Base-by-base conservation (phyloP, 2,797 vertebrate genomes). In the Sternotherus odoratus region DNA sequence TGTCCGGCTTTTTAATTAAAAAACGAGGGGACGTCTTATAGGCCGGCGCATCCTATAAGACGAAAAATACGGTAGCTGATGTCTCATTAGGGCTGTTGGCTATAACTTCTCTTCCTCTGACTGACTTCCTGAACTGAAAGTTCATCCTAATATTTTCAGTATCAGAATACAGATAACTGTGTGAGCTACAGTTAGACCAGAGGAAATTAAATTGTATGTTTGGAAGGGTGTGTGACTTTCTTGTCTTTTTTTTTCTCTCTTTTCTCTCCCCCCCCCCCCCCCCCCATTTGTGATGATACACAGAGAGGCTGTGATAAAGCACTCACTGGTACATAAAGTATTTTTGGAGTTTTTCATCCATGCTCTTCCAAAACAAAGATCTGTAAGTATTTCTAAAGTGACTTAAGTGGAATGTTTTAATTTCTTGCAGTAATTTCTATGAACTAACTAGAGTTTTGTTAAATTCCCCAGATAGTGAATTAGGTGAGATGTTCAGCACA, bases 221-320 rank as follows among this genome's bases (percentile, higher is more conserved):
- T 26, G 39, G 46, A 26, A 43, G 26, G 8, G 2, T 75, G 26
- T 74, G 46, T 48, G 74, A 77, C 16, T 17, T 46, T 19, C 43
- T 66, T 56, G 26, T 66, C 2, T 56, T 74, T 43, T 78, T 94
- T 72, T 19, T n/a, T n/a, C n/a, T n/a, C n/a, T n/a, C n/a, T n/a
- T n/a, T n/a, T n/a, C n/a, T n/a, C n/a, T n/a, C n/a, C n/a, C n/a
- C n/a, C n/a, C n/a, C n/a, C n/a, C n/a, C n/a, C n/a, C 79, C 75
- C 69, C 91, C 33, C 19, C 78, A 84, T 81, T 79, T 43, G 43
- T 43, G 43, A 77, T 78, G 54, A 77, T 97, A 97, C 95, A 83
- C 98, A 99, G 99, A 92, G 99, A 99, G 90, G 98, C 99, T 33
- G 99, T 99, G 80, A 98, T 99, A 98, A 99, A 99, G 94, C 99